Evolutionary conservation across 1,140 invertebrate species (phyloP).

Genomic region (Drosophila quadrilineata): DNA sequence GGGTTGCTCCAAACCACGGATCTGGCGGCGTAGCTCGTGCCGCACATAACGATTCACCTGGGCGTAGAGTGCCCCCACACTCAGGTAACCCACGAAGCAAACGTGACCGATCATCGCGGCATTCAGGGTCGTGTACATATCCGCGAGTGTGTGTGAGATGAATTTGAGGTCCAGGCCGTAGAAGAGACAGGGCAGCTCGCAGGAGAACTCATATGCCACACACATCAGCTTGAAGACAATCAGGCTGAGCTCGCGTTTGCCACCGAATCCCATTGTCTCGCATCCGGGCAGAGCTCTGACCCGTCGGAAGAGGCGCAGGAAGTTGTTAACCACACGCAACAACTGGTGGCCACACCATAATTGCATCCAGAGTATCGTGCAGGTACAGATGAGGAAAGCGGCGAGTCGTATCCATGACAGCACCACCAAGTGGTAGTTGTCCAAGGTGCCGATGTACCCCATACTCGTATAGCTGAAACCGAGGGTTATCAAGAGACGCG

Average conservation of each 20-base stretch:
- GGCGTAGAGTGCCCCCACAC: constrained; percentile 52
- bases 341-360: constrained; percentile 34
- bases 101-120: constrained; percentile 46
- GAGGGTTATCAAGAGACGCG: constrained; percentile 4
- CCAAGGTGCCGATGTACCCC: not conserved
- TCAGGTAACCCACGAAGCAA: constrained; percentile 57
- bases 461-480: constrained; percentile 8
- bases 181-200: constrained; percentile 1
- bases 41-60: constrained; percentile 53
- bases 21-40: constrained; percentile 43
- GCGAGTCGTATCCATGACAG: constrained; percentile 28
- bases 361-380: constrained; percentile 42
- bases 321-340: constrained; percentile 46
- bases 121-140: constrained; percentile 20
- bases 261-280: constrained; percentile 35
- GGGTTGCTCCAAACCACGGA: constrained; percentile 43
- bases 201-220: constrained; percentile 39
- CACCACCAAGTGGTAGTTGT: constrained; percentile 10
- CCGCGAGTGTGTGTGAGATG: not conserved
- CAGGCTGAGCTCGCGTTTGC: constrained; percentile 45
- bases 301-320: constrained; percentile 45
- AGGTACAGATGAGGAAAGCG: constrained; percentile 12
- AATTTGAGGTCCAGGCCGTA: not conserved
- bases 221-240: constrained; percentile 44
- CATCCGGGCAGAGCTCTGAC: constrained; percentile 27